A percentile compares a stretch with the other conserved stretches of the same genome.
Conservation (phyloP, 2,797 vertebrate genomes). For the Acipenser oxyrinchus region DNA sequence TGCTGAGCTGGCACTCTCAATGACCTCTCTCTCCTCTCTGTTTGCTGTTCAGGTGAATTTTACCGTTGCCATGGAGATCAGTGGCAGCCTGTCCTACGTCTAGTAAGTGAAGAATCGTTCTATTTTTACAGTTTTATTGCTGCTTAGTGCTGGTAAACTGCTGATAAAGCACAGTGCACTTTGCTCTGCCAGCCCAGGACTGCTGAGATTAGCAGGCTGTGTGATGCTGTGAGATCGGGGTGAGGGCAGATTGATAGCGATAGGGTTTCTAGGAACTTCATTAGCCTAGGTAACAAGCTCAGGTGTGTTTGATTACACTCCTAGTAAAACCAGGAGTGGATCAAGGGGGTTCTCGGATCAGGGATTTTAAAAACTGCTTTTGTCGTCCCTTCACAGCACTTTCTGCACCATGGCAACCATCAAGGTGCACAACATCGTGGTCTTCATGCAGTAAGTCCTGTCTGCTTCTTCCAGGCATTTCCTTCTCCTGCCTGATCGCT, state of each 20-base stretch:
- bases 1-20: background rate
- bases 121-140: background rate
- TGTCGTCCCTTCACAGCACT: slow-evolving; percentile 54
- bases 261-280: too few relatives aligned
- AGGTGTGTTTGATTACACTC: too few relatives aligned
- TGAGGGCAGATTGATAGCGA: too few relatives aligned
- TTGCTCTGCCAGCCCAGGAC: background rate
- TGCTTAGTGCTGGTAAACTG: background rate
- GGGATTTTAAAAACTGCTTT: background rate
- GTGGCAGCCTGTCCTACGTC: slow-evolving; percentile 73
- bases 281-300: too few relatives aligned
- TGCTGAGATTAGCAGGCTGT: too few relatives aligned
- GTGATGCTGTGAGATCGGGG: too few relatives aligned
- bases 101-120: slow-evolving; percentile 68
- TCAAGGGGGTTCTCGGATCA: too few relatives aligned
- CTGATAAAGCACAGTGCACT: background rate
- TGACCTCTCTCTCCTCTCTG: background rate
- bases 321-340: too few relatives aligned
- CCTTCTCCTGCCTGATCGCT: too few relatives aligned
- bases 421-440: slow-evolving; percentile 83
- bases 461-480: background rate
- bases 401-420: slow-evolving; percentile 80
- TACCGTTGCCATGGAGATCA: slow-evolving; percentile 74
- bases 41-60: slow-evolving; percentile 74
- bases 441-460: slow-evolving; percentile 78